A percentile compares a stretch with the other conserved stretches of the same genome.
Conservation (phyloP, 2,113 vertebrate genomes). For the Todiramphus saurophagus region DNA sequence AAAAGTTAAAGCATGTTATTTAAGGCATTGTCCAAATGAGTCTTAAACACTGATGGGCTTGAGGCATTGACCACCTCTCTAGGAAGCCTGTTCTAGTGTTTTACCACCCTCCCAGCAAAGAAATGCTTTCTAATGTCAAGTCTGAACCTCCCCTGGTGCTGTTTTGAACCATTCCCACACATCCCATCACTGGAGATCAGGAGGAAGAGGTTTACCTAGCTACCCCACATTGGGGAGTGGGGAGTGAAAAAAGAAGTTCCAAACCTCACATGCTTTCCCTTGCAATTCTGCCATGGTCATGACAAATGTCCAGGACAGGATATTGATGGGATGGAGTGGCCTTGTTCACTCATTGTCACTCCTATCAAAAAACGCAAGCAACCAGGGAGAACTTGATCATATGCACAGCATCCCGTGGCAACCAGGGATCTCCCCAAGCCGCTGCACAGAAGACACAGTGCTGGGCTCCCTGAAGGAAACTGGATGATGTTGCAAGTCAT, state of each 20-base stretch:
- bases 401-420: not conserved
- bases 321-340: accelerated
- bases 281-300: not conserved
- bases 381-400: not conserved
- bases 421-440: not conserved
- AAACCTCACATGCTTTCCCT: not conserved
- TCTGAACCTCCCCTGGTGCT: not conserved
- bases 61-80: not conserved
- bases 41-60: not conserved
- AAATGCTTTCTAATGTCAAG: not conserved
- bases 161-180: not conserved
- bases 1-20: not conserved
- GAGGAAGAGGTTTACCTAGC: not conserved
- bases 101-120: not conserved
- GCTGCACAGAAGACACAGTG: not conserved
- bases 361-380: not conserved
- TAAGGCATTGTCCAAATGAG: not conserved
- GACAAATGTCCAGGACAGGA: not conserved
- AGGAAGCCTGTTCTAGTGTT: not conserved
- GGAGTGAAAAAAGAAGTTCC: not conserved
- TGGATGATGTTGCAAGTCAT: slow-evolving; percentile 34
- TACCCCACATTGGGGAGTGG: accelerated
- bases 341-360: not conserved
- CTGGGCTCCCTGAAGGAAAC: not conserved
- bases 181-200: not conserved